A percentile compares a stretch with the other conserved stretches of the same genome.
phyloP scores from a whole-genome alignment of 2,797 vertebrate genomes.

The Stomatorhinus walkeri region DNA sequence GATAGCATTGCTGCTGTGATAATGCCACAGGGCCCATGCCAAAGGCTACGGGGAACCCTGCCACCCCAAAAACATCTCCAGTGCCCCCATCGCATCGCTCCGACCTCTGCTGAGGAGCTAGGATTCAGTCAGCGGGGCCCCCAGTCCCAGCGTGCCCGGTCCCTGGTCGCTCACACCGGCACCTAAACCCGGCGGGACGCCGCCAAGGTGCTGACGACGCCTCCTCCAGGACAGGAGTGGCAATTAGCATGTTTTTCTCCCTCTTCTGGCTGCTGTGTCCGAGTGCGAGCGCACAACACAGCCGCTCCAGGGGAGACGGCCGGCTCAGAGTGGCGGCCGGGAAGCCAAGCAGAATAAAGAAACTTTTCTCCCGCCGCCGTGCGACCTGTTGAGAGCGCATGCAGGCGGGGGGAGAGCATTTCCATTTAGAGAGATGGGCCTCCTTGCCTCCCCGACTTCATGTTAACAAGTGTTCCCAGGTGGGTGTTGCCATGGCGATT shows the following conservation, averaged over 20 bases:
- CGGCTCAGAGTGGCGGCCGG: neutral
- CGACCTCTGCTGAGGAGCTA: slow-evolving; percentile 28
- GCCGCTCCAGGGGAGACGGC: neutral
- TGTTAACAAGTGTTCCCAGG: slow-evolving; percentile 55
- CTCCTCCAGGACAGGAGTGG: neutral
- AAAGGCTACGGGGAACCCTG: slow-evolving; percentile 17
- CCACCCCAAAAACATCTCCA: neutral
- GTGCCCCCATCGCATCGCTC: slow-evolving; percentile 14
- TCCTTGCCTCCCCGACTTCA: slow-evolving; percentile 39
- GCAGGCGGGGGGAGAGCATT: slow-evolving; percentile 29
- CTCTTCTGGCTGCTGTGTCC: neutral
- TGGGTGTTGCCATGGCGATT: slow-evolving; percentile 51
- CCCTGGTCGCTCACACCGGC: neutral
- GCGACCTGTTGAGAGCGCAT: slow-evolving; percentile 41
- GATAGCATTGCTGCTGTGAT: slow-evolving; percentile 16
- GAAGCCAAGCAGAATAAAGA: neutral
- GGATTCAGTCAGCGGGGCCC: slow-evolving; percentile 28
- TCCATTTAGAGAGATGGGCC: slow-evolving; percentile 35
- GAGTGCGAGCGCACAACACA: neutral
- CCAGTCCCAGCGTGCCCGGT: neutral
- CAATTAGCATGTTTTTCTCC: neutral
- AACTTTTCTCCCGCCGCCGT: slow-evolving; percentile 15
- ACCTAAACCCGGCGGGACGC: neutral
- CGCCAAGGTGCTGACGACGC: neutral
- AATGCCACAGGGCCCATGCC: neutral